Evolutionary conservation across 2,888 invertebrate species (phyloP), one percentile per base, ranked within the genome.

Genomic region (Ecliptopera silaceata): DNA sequence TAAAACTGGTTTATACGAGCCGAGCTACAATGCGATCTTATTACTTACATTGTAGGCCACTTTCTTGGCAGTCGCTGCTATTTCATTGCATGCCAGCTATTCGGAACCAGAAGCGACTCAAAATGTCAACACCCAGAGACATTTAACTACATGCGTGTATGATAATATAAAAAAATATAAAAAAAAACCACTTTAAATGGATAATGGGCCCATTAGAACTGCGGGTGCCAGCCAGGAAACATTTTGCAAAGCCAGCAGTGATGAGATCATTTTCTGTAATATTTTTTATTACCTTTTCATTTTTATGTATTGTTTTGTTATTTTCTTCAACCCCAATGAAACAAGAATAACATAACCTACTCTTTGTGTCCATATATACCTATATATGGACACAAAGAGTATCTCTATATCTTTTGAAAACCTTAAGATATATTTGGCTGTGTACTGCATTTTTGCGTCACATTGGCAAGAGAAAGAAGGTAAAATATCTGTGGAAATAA

Each of bases 51-150:
- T 54, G 59, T 59, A 51, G 20, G 43, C 22, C 32, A 26, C 18
- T 12, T n/a, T 15, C 31, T 49, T 61, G 61, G 63, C 58, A 59
- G 15, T 38, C 12, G 31, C 4, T 49, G 32, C 42, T 26, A 31
- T 39, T 47, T 47, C 34, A 15, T 48, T 44, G 48, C 36, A 46
- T 56, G 57, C 62, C 63, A 64, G 42, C 48, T 15, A 55, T 39
- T 55, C 48, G 49, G 56, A 51, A 62, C 42, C 49, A 55, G 50
- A 50, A 58, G 42, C 56, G 58, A 43, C 42, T 36, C 12, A 11
- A 59, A 58, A 54, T 60, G 60, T 62, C 64, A 58, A 48, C 42
- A 51, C 54, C 48, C 50, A 45, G 48, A 34, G 41, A 55, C 53
- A 57, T 56, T 57, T 61, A 31, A 31, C 31, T 31, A 31, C 31